A percentile compares a stretch with the other conserved stretches of the same genome.
Conservation (phyloP, 1,140 invertebrate genomes). For the Ganaspis sp. region DNA sequence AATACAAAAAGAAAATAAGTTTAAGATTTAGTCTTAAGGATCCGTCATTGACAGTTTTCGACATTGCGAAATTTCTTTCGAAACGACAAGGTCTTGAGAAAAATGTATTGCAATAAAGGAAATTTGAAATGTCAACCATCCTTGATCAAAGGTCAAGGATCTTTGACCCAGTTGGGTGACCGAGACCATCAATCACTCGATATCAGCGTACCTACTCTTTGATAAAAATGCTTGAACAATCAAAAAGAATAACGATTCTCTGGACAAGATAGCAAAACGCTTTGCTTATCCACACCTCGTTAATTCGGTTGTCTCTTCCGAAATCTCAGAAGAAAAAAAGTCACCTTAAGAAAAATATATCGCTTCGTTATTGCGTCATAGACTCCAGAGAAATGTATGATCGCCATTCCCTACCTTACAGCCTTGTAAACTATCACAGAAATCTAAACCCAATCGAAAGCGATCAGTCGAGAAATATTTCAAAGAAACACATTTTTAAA, state of each 20-base stretch:
- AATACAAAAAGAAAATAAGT: too few relatives aligned
- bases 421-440: background rate
- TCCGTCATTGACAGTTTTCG: background rate
- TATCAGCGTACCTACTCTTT: slow-evolving; percentile 51
- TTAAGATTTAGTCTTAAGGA: background rate
- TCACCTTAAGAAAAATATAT: slow-evolving; percentile 23
- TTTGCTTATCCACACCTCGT: slow-evolving; percentile 37
- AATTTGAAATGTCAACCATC: background rate
- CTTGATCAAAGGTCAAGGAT: background rate
- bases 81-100: background rate
- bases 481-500: background rate
- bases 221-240: slow-evolving; percentile 66
- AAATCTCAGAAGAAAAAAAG: slow-evolving; percentile 21
- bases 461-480: slow-evolving; percentile 4
- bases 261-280: slow-evolving; percentile 12
- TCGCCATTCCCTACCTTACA: background rate
- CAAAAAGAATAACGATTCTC: slow-evolving; percentile 48
- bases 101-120: background rate
- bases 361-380: slow-evolving; percentile 10
- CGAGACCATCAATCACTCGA: slow-evolving; percentile 47
- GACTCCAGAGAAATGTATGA: slow-evolving; percentile 16
- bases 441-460: background rate
- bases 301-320: background rate
- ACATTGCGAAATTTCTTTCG: background rate
- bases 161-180: background rate